Evolutionary conservation across 2,888 invertebrate species (phyloP), one percentile per base, ranked within the genome.

Genomic region (Flexamia atlantica): DNA sequence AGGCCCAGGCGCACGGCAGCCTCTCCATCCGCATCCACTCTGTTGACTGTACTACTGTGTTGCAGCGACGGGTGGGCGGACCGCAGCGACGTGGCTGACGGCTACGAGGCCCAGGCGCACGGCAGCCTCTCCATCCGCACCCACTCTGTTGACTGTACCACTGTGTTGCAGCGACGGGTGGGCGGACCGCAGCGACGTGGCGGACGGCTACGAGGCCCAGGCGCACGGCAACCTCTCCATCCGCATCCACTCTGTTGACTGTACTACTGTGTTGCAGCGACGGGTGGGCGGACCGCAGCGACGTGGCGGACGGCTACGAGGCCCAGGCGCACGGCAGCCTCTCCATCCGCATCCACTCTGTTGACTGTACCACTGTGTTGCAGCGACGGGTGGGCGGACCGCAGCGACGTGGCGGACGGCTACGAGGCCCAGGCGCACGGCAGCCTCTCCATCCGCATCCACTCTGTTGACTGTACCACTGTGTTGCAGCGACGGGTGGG

Each of bases 41-140:
- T 95, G 94, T 89, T 89, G 94, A 95, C 89, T 89, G 92, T 93
- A 95, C 89, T 96, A 95, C 90, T 93, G 36, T 23, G 57, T 57
- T 28, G 23, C 89, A 94, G 94, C 89, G 95, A 95, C 89, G 95
- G 95, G 84, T 95, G 95, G 95, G 95, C 94, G 0, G 95, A 95
- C 89, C 91, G 95, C 72, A 90, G 91, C 85, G 96, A 96, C 89
- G 95, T 96, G 53, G 95, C 95, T n/a, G 91, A 92, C 81, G 93
- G 93, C 85, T 90, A 92, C 86, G 94, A 95, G 90, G 89, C 89
- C 68, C 93, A 93, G 87, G 95, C 95, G 0, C 92, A 92, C 88
- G 95, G 95, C 70, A 94, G 94, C 74, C 92, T 96, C 85, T 95
- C 95, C 80, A 93, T 96, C 87, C 92, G 95, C 87, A 95, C 96